Evolutionary conservation across 2,888 invertebrate genomes (phyloP).

Genomic region (Steinernema carpocapsae): DNA sequence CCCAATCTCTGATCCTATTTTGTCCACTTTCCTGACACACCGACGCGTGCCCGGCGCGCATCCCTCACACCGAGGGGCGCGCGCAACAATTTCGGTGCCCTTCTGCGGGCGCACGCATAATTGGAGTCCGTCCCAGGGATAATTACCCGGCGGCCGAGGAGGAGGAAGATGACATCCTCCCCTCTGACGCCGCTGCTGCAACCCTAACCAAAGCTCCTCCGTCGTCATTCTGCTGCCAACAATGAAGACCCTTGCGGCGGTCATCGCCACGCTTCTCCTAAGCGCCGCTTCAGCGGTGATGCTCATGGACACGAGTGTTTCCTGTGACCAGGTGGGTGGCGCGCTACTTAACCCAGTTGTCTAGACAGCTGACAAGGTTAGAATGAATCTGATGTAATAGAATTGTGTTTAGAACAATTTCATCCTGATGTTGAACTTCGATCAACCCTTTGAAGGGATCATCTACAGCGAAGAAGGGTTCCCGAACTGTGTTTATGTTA

Average conservation of each 20-base stretch:
- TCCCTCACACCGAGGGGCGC: background rate
- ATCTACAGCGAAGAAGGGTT: constrained; percentile 64
- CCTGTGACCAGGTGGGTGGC: constrained; percentile 49
- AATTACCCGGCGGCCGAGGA: constrained; percentile 10
- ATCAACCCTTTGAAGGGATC: constrained; percentile 60
- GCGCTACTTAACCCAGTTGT: background rate
- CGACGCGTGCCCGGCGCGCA: background rate
- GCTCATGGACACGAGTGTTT: constrained; percentile 50
- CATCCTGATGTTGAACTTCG: constrained; percentile 62
- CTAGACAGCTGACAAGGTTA: too few species aligned
- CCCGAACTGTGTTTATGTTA: constrained; percentile 67
- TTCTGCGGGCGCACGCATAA: constrained; percentile 11
- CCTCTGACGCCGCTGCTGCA: background rate
- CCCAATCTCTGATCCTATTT: constrained; percentile 9
- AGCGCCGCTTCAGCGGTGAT: background rate
- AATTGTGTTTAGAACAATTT: constrained; percentile 63
- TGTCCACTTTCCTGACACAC: constrained; percentile 21
- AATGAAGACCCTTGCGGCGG: background rate
- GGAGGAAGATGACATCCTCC: background rate
- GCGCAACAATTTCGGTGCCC: background rate
- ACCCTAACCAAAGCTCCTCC: background rate
- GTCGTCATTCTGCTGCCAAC: background rate
- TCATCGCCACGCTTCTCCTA: background rate
- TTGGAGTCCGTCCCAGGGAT: constrained; percentile 22
- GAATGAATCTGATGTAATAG: background rate